Conservation (phyloP, 2,113 vertebrate genomes). For the Hylia prasina region DNA sequence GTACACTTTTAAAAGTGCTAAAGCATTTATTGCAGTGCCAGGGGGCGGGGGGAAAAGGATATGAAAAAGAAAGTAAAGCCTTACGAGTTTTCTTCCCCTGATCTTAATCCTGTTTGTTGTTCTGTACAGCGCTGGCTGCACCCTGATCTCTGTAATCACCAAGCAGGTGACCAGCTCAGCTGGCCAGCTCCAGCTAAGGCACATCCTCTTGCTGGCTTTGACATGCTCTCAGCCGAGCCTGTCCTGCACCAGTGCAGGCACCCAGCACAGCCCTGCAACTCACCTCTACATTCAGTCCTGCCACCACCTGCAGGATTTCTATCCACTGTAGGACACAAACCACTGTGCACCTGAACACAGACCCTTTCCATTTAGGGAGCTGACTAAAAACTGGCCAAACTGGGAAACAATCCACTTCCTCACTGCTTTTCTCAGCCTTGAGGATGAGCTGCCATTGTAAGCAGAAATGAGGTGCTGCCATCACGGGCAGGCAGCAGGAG, state of each 20-base stretch:
- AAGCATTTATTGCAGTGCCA: background rate
- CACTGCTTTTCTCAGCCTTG: background rate
- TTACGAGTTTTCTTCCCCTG: background rate
- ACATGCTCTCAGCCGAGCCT: background rate
- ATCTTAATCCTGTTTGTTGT: background rate
- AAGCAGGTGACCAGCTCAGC: background rate
- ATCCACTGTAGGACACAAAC: background rate
- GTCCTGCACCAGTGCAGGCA: background rate
- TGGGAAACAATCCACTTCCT: background rate
- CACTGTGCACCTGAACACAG: background rate
- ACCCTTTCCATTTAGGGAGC: background rate
- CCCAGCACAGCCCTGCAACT: background rate
- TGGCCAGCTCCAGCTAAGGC: background rate
- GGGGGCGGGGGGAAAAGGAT: rapidly evolving
- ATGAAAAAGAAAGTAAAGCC: background rate
- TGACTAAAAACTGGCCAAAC: background rate
- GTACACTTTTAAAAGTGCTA: background rate
- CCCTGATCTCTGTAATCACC: background rate
- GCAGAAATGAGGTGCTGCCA: background rate
- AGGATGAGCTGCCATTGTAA: background rate
- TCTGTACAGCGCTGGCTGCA: rapidly evolving
- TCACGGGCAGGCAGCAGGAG: background rate
- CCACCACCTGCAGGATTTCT: rapidly evolving
- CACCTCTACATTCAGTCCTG: background rate
- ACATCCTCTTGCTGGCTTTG: background rate